Conservation (phyloP, 2,888 invertebrate genomes). For the Fissipunctia ypsillon region DNA sequence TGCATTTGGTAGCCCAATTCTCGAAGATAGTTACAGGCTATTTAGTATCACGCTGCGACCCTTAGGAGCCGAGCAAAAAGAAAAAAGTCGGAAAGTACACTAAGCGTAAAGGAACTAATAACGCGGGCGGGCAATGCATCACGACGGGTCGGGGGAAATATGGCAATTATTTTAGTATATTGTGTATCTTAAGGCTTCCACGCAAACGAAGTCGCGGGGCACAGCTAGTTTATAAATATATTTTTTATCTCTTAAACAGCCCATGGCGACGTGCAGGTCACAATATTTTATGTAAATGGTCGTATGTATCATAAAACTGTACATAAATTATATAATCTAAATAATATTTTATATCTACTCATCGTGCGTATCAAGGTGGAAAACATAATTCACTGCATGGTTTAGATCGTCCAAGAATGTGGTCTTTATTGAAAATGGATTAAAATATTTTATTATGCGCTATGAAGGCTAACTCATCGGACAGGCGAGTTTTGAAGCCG, state of each 20-base stretch:
- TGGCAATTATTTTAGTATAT: too few species aligned
- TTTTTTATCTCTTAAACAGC: slow-evolving; percentile 21
- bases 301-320: slow-evolving; percentile 11
- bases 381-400: slow-evolving; percentile 39
- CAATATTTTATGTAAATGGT: slow-evolving; percentile 44
- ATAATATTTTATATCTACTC: slow-evolving; percentile 39
- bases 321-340: slow-evolving; percentile 20
- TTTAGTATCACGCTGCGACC: too few species aligned
- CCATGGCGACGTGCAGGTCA: slow-evolving; percentile 22
- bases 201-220: too few species aligned
- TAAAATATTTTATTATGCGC: slow-evolving; percentile 4
- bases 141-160: too few species aligned
- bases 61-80: too few species aligned
- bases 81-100: too few species aligned
- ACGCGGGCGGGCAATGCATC: too few species aligned
- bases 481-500: not conserved
- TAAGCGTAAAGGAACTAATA: too few species aligned
- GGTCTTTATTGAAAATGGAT: slow-evolving; percentile 30
- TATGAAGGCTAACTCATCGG: slow-evolving; percentile 14
- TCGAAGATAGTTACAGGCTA: too few species aligned
- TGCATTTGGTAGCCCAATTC: too few species aligned
- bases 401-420: slow-evolving; percentile 47
- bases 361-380: slow-evolving; percentile 46
- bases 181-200: too few species aligned
- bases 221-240: slow-evolving; percentile 27